These are phyloP conservation scores for Mallateleia sp. DNA, from an alignment of 2,888 invertebrate genomes.

Conservation along the genomic window DNA sequence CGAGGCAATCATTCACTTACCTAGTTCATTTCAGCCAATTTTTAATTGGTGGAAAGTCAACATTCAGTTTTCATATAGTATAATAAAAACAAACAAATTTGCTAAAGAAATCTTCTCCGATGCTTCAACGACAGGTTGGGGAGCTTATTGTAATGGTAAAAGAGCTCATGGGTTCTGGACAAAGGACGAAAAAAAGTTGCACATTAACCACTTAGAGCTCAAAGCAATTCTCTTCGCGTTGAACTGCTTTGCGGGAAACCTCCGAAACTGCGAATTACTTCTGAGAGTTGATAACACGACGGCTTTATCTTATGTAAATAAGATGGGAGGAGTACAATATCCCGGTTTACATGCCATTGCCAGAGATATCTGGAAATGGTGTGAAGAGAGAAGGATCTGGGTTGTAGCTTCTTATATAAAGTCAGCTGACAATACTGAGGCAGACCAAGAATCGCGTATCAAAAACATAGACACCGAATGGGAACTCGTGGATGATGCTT, in stretches of 20 bases:
- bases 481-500: conserved; percentile 54
- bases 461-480: conserved; percentile 76
- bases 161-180: conserved; percentile 30
- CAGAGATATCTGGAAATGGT: conserved; percentile 77
- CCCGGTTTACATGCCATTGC: conserved; percentile 60
- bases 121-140: conserved; percentile 17
- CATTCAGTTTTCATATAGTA: background rate
- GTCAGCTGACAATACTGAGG: conserved; percentile 75
- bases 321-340: conserved; percentile 76
- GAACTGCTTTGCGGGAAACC: conserved; percentile 41
- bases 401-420: conserved; percentile 76
- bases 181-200: conserved; percentile 39
- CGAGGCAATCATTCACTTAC: background rate
- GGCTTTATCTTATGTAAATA: conserved; percentile 78
- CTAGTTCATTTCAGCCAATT: background rate
- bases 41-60: conserved; percentile 39
- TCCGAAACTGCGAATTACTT: conserved; percentile 62
- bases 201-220: conserved; percentile 75
- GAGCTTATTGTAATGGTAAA: background rate
- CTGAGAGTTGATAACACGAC: conserved; percentile 79
- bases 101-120: conserved; percentile 18
- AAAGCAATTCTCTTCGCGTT: conserved; percentile 48
- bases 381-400: conserved; percentile 71
- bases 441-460: conserved; percentile 80
- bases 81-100: conserved; percentile 4